These are phyloP conservation scores for Muscicapa striata DNA, from an alignment of 2,797 vertebrate genomes.

Conservation along the genomic window DNA sequence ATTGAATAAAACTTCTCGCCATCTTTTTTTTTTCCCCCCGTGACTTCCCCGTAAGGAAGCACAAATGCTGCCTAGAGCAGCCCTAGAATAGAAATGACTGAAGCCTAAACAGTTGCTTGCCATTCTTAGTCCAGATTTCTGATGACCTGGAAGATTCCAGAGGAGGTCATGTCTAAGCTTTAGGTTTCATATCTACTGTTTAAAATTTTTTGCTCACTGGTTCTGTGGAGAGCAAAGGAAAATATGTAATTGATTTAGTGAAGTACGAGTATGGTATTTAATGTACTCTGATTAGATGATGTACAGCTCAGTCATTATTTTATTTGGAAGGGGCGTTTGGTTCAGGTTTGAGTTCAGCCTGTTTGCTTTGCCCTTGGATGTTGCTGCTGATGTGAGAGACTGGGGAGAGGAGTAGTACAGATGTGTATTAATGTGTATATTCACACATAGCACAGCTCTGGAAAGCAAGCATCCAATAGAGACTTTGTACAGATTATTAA, in stretches of 20 bases:
- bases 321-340: not conserved
- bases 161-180: not conserved
- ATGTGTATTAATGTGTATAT: not conserved
- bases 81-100: slow-evolving; percentile 60
- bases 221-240: not conserved
- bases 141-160: slow-evolving; percentile 35
- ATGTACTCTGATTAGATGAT: not conserved
- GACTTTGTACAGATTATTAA: not conserved
- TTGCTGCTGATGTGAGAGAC: not conserved
- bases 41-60: not conserved
- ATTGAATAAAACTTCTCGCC: not conserved
- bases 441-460: not conserved
- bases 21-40: not conserved
- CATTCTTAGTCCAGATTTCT: slow-evolving; percentile 50
- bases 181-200: not conserved
- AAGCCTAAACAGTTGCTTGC: slow-evolving; percentile 54
- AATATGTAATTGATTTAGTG: not conserved
- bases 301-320: not conserved
- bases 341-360: not conserved
- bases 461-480: not conserved
- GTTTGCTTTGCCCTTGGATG: accelerated
- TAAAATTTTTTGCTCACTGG: not conserved
- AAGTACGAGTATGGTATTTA: not conserved
- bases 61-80: slow-evolving; percentile 3
- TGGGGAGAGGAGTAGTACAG: not conserved